Evolutionary conservation across 2,797 vertebrate species (phyloP), one percentile per base, ranked within the genome.

Genomic region (Oreochromis grahami): DNA sequence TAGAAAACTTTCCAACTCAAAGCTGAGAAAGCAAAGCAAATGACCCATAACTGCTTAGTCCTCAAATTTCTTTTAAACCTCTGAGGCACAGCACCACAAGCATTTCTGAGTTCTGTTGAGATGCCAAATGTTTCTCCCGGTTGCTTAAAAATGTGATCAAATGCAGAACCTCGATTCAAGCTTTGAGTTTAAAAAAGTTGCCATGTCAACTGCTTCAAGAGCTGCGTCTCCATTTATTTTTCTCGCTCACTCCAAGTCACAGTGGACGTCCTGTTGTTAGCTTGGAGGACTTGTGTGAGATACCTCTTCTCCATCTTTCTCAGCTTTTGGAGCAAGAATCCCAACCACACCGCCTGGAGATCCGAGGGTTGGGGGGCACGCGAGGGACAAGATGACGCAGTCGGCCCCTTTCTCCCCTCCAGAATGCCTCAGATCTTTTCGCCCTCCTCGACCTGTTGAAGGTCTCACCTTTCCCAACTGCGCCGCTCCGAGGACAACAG

Each of bases 251-350:
- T 89, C 92, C 82, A 82, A 88, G 90, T 87, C 83, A 90, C 87
- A 88, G 91, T 87, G 86, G 84, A 93, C 43, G 15, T 94, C 94
- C 94, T 89, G 93, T 93, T 92, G 95, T 95, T 92, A 94, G 79
- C 95, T 94, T 93, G 95, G 92, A 95, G 95, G 92, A 94, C 85
- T 92, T 93, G 95, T 93, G 92, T 84, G 90, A 95, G 93, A 95
- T 95, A 94, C 94, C 92, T 94, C 94, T 90, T 86, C 85, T 94
- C 94, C 91, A 77, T 89, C 92, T 81, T 90, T 84, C 89, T 92
- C 89, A 89, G 81, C 90, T 84, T 87, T 83, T 85, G 90, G 90
- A 95, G 94, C 95, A 95, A 95, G 95, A 92, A 87, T 89, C 93
- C 91, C 93, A 78, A 95, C 94, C 91, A 92, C 87, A 63, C 81